phyloP scores from a whole-genome alignment of 2,113 vertebrate genomes.

The Cynocephalus volans region DNA sequence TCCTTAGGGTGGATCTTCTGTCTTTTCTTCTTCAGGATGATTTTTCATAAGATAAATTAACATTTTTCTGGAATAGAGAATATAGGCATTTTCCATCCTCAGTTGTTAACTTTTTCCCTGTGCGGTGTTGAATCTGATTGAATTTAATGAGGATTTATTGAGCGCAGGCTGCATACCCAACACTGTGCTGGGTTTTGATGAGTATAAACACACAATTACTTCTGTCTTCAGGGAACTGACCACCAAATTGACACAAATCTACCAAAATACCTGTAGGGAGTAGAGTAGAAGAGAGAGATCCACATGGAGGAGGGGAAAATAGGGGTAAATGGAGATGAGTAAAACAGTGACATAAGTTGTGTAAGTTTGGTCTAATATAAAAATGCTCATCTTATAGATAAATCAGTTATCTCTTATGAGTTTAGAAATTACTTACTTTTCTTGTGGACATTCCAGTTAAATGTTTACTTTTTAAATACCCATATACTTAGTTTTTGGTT shows the following conservation, averaged over 20 bases:
- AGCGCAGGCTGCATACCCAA: not conserved
- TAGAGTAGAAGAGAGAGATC: too few species aligned
- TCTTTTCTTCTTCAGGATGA: not conserved
- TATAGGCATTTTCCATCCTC: not conserved
- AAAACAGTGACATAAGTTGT: not conserved
- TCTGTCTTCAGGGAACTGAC: not conserved
- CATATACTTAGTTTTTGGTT: not conserved
- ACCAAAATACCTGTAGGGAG: not conserved
- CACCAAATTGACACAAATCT: not conserved
- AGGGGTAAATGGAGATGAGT: rapidly evolving
- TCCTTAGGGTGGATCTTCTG: not conserved
- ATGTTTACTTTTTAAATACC: not conserved
- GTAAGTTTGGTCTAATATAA: not conserved
- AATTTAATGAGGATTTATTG: not conserved
- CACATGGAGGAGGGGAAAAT: rapidly evolving
- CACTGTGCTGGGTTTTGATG: not conserved
- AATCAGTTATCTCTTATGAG: not conserved
- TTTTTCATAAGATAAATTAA: not conserved
- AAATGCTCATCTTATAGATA: not conserved
- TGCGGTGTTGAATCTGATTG: not conserved
- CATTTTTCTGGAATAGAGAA: not conserved
- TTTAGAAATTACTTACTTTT: not conserved
- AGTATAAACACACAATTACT: not conserved
- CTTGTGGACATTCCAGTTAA: not conserved
- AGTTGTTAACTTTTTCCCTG: not conserved